Percentiles rank a stretch among this genome's conserved stretches.
Conservation (phyloP, 2,113 vertebrate genomes). For the Eulemur macaco region DNA sequence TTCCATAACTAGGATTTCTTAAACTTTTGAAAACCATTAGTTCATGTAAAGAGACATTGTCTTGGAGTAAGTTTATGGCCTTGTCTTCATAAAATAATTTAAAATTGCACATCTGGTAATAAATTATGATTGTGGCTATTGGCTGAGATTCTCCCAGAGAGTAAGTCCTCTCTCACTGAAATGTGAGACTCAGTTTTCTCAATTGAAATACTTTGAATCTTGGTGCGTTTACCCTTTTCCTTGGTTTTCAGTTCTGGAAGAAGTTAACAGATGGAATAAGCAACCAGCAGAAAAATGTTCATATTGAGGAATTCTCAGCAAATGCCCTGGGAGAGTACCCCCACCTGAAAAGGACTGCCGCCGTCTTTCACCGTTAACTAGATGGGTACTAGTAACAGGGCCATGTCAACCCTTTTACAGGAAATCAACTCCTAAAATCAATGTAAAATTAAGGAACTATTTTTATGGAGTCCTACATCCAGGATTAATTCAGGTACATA, state of each 20-base stretch:
- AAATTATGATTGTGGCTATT: not conserved
- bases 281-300: not conserved
- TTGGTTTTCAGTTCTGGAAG: constrained; percentile 33
- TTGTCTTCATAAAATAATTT: constrained; percentile 24
- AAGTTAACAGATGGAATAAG: constrained; percentile 35
- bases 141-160: constrained; percentile 12
- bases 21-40: constrained; percentile 40
- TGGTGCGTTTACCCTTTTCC: rapidly evolving
- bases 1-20: constrained; percentile 56
- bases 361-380: constrained; percentile 59
- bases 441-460: constrained; percentile 76
- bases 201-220: constrained; percentile 30
- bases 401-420: constrained; percentile 50
- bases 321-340: rapidly evolving
- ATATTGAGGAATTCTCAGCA: not conserved
- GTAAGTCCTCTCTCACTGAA: not conserved
- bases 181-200: not conserved
- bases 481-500: not conserved
- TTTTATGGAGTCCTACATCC: constrained; percentile 60
- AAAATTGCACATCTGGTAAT: constrained; percentile 46
- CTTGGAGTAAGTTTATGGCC: constrained; percentile 49
- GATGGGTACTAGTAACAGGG: constrained; percentile 46
- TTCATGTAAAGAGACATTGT: constrained; percentile 45
- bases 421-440: constrained; percentile 76
- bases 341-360: not conserved